phyloP scores from a whole-genome alignment of 2,797 vertebrate species.

The Microctenopoma lineatum region DNA sequence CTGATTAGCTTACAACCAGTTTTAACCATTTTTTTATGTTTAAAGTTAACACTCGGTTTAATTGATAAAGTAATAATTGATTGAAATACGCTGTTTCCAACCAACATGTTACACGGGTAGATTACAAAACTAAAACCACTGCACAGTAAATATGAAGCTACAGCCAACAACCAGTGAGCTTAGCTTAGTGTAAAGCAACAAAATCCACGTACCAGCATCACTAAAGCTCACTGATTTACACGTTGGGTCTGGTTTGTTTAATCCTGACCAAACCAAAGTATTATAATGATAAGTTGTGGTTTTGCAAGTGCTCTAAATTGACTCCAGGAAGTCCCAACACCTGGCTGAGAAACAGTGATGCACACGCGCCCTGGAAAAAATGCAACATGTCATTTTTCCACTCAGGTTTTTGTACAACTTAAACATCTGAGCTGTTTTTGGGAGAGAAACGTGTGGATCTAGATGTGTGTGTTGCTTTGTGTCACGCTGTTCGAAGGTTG shows the following conservation, averaged over 20 bases:
- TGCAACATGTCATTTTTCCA: background rate
- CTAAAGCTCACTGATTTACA: background rate
- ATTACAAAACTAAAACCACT: background rate
- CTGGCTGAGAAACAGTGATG: background rate
- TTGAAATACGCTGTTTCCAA: background rate
- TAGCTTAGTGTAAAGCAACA: background rate
- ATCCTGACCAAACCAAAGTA: background rate
- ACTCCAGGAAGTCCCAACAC: background rate
- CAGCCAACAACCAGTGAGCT: background rate
- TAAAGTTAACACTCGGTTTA: background rate
- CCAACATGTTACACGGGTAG: background rate
- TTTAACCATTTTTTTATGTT: background rate
- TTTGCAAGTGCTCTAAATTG: background rate
- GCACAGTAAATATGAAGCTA: background rate
- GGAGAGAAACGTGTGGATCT: background rate
- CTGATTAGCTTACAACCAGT: conserved; percentile 1
- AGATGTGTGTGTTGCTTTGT: background rate
- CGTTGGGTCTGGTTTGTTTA: background rate
- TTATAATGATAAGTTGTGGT: background rate
- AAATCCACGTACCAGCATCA: background rate
- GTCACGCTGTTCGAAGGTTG: conserved; percentile 15
- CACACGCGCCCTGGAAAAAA: background rate
- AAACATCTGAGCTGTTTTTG: background rate
- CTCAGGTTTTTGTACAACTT: background rate
- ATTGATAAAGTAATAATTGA: background rate